A percentile compares a stretch with the other conserved stretches of the same genome.
These are phyloP conservation scores for Pseudochaenichthys georgianus DNA, from an alignment of 2,797 vertebrate genomes.

Conservation along the genomic window DNA sequence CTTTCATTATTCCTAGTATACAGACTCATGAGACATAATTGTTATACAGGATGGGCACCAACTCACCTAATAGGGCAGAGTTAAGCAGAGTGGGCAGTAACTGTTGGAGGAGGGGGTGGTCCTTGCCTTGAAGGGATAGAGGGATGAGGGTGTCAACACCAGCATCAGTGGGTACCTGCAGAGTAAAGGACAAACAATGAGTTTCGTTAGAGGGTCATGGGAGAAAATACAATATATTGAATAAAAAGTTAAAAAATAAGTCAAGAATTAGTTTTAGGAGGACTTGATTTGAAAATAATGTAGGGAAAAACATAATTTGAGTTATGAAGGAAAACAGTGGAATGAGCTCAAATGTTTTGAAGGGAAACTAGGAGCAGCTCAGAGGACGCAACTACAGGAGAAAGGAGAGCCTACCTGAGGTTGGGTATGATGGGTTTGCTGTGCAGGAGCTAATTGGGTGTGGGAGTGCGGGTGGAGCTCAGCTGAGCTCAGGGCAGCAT, in stretches of 20 bases:
- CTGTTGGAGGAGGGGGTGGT: slow-evolving; percentile 83
- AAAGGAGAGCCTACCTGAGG: slow-evolving; percentile 79
- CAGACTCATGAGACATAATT: neutral
- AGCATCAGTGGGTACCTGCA: slow-evolving; percentile 75
- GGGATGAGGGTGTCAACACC: slow-evolving; percentile 83
- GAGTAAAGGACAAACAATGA: neutral
- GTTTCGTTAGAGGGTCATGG: neutral
- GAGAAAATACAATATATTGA: neutral
- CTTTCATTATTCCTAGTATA: neutral
- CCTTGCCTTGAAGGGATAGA: slow-evolving; percentile 82
- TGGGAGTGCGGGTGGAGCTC: slow-evolving; percentile 81
- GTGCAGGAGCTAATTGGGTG: slow-evolving; percentile 85
- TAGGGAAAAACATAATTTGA: neutral
- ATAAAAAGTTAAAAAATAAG: neutral
- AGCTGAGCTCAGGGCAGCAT: slow-evolving; percentile 87
- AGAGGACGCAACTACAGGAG: slow-evolving; percentile 40
- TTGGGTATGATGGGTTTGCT: slow-evolving; percentile 75
- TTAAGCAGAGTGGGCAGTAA: slow-evolving; percentile 88
- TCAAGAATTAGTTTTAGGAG: neutral
- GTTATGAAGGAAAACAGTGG: slow-evolving; percentile 23
- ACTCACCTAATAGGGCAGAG: slow-evolving; percentile 87
- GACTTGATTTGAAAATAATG: slow-evolving; percentile 14
- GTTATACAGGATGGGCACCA: neutral
- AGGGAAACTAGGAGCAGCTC: slow-evolving; percentile 18
- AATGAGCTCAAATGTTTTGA: slow-evolving; percentile 17